Percentiles rank a stretch among this genome's conserved stretches.
Evolutionary conservation across 2,888 invertebrate genomes (phyloP).

Genomic region (Rotaria socialis): DNA sequence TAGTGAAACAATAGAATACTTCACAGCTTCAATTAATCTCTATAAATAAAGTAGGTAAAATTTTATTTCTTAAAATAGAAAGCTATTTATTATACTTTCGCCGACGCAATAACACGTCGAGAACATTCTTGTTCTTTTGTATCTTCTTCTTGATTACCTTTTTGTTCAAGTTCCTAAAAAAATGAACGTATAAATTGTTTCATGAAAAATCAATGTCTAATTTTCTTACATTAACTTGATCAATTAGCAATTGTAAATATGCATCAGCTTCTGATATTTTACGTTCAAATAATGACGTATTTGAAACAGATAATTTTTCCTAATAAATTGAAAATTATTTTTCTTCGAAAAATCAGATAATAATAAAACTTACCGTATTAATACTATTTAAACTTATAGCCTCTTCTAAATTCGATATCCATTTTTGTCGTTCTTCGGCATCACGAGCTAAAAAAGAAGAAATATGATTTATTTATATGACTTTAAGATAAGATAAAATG

Average conservation of each 20-base stretch:
- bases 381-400: constrained; percentile 78
- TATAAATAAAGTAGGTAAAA: constrained; percentile 61
- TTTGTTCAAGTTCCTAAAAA: constrained; percentile 52
- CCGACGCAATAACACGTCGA: constrained; percentile 55
- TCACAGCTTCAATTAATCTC: constrained; percentile 90
- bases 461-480: background rate
- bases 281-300: constrained; percentile 73
- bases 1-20: constrained; percentile 92
- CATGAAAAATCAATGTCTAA: no score
- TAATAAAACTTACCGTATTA: background rate
- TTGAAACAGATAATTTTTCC: constrained; percentile 63
- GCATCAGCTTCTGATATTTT: constrained; percentile 90
- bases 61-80: background rate
- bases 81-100: constrained; percentile 46
- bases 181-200: no score
- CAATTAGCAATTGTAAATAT: constrained; percentile 88
- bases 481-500: background rate
- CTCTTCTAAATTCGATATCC: constrained; percentile 90
- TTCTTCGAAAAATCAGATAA: background rate
- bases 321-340: constrained; percentile 46
- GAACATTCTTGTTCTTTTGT: constrained; percentile 54
- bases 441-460: constrained; percentile 69
- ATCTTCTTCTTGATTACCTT: constrained; percentile 54
- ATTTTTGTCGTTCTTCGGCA: constrained; percentile 85
- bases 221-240: constrained; percentile 70